phyloP scores from a whole-genome alignment of 2,113 vertebrate genomes.

The Tautogolabrus adspersus region DNA sequence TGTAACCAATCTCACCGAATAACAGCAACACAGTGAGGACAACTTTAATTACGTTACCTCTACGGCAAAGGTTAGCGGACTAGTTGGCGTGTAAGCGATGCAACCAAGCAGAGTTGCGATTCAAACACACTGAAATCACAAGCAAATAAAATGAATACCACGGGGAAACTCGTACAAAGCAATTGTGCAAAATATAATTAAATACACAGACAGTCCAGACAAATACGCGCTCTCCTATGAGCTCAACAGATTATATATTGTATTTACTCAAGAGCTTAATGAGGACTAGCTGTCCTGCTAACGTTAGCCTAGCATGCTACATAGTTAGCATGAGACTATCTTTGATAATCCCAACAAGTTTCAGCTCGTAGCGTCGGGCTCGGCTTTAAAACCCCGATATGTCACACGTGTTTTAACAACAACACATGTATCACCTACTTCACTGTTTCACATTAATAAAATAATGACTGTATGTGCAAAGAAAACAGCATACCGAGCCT shows the following conservation, averaged over 20 bases:
- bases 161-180: accelerated
- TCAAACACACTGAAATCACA: constrained; percentile 25
- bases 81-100: constrained; percentile 41
- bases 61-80: constrained; percentile 5
- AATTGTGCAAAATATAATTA: neutral
- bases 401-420: neutral
- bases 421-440: accelerated
- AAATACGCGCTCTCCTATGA: neutral
- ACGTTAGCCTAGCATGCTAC: constrained; percentile 43
- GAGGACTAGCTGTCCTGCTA: constrained; percentile 34
- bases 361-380: neutral
- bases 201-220: accelerated
- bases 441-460: constrained; percentile 40
- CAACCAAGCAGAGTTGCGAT: constrained; percentile 19
- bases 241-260: neutral
- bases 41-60: neutral
- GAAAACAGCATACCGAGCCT: constrained; percentile 67
- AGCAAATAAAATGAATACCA: neutral
- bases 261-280: constrained; percentile 41
- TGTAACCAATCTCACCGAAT: no score
- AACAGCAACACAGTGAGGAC: no score
- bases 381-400: neutral
- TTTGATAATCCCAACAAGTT: constrained; percentile 61
- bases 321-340: neutral
- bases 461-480: constrained; percentile 30